phyloP scores from a whole-genome alignment of 1,140 invertebrate species.

The Nephotettix cincticeps region DNA sequence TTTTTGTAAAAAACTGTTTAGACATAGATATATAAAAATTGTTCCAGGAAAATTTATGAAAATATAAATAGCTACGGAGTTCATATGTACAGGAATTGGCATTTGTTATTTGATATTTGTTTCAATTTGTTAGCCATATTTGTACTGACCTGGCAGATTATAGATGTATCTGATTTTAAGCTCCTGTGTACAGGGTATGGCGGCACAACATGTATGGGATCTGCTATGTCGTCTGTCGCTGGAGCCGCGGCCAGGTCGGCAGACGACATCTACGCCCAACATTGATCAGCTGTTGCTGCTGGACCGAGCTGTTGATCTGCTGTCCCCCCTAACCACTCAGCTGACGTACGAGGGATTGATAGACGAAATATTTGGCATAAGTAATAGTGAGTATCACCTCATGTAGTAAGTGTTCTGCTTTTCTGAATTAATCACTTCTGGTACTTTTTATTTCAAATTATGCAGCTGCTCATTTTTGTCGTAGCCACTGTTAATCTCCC shows the following conservation, averaged over 20 bases:
- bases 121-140: too few relatives aligned
- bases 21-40: too few relatives aligned
- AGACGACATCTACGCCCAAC: slow-evolving; percentile 55
- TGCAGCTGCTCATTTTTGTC: too few relatives aligned
- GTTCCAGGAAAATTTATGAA: too few relatives aligned
- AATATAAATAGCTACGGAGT: too few relatives aligned
- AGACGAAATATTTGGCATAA: slow-evolving; percentile 83
- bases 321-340: slow-evolving; percentile 91
- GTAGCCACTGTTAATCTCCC: slow-evolving; percentile 81
- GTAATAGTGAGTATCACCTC: slow-evolving; percentile 58
- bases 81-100: too few relatives aligned
- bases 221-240: slow-evolving; percentile 77
- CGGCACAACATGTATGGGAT: slow-evolving; percentile 86
- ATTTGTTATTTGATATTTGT: too few relatives aligned
- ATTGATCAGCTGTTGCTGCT: slow-evolving; percentile 89
- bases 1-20: too few relatives aligned
- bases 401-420: not conserved
- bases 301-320: slow-evolving; percentile 87
- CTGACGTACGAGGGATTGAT: slow-evolving; percentile 97
- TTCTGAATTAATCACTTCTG: too few relatives aligned
- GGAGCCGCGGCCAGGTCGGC: slow-evolving; percentile 60
- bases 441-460: too few relatives aligned
- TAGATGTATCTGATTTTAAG: too few relatives aligned
- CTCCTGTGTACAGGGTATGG: slow-evolving; percentile 66
- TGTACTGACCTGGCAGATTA: too few relatives aligned